Evolutionary conservation across 2,888 invertebrate species (phyloP).

Genomic region (Nemotelus pantherinus): DNA sequence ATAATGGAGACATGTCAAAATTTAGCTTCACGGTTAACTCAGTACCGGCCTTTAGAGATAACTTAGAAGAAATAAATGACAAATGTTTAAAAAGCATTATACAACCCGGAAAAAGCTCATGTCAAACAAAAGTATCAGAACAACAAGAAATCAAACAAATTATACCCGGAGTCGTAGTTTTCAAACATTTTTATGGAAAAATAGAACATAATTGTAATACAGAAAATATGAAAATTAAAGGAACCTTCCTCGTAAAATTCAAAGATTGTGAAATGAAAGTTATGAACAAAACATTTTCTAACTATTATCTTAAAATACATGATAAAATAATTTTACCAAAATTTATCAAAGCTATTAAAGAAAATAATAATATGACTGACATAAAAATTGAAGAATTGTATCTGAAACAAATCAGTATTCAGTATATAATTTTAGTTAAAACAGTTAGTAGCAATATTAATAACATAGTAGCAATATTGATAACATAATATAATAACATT

Average conservation of each 20-base stretch:
- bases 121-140: not conserved
- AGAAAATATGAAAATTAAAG: not conserved
- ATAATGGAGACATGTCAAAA: too few relatives aligned
- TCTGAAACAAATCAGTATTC: not conserved
- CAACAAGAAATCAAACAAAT: conserved; percentile 6
- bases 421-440: not conserved
- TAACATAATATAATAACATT: too few relatives aligned
- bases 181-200: not conserved
- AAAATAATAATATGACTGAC: not conserved
- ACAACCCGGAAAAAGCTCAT: not conserved
- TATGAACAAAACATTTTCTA: not conserved
- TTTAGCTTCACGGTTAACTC: too few relatives aligned
- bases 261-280: conserved; percentile 3
- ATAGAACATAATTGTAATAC: too few relatives aligned
- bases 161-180: not conserved
- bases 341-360: conserved; percentile 13
- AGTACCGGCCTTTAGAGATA: too few relatives aligned
- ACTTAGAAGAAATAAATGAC: conserved; percentile 1
- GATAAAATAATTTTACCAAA: conserved; percentile 14
- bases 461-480: too few relatives aligned
- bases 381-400: conserved; percentile 12
- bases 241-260: conserved; percentile 7
- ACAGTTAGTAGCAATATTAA: not conserved
- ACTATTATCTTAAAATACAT: not conserved
- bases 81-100: not conserved